Evolutionary conservation across 2,797 vertebrate genomes (phyloP), one percentile per base, ranked within the genome.

Genomic region (Clarias laeviceps): DNA sequence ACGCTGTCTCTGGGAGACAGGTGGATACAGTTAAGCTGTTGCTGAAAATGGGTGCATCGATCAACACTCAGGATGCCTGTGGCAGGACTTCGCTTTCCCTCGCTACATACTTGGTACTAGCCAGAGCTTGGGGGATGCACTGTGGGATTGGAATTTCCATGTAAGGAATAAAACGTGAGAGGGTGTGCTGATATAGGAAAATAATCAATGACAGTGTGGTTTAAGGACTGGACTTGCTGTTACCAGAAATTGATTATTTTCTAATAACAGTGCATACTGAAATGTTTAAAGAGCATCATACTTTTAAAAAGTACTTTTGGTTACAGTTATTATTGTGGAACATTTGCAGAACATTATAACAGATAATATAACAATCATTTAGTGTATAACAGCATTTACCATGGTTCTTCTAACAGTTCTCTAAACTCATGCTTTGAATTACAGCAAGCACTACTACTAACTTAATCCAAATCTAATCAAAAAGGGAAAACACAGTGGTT

Each of bases 21-120:
- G 95, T 96, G 84, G 96, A 97, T 88, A 97, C 96, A 22, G 96
- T 97, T 85, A 97, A 97, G 89, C 92, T 97, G 87, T 91, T 97
- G 86, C 87, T 97, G 89, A 97, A 97, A 92, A 97, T 97, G 97
- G 97, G 97, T 82, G 96, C 97, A 84, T 96, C 96, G 86, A 96
- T 96, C 89, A 97, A 97, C 83, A 96, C 91, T 82, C 96, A 97
- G 93, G 96, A 97, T 17, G 94, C 96, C 20, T 95, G 93, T 68
- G 96, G 96, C 86, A 94, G 96, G 83, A 97, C 96, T 1, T 96
- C 96, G 62, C 94, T 97, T 80, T 97, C 96, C 86, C 91, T 97
- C 85, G 97, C 96, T 74, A 96, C 96, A 29, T 97, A 97, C 22
- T 90, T 97, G 96, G 96, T 97, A 96, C 8, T 5, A 9, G 54